A percentile compares a stretch with the other conserved stretches of the same genome.
Evolutionary conservation across 2,888 invertebrate genomes (phyloP).

Genomic region (Cheilosia soror): DNA sequence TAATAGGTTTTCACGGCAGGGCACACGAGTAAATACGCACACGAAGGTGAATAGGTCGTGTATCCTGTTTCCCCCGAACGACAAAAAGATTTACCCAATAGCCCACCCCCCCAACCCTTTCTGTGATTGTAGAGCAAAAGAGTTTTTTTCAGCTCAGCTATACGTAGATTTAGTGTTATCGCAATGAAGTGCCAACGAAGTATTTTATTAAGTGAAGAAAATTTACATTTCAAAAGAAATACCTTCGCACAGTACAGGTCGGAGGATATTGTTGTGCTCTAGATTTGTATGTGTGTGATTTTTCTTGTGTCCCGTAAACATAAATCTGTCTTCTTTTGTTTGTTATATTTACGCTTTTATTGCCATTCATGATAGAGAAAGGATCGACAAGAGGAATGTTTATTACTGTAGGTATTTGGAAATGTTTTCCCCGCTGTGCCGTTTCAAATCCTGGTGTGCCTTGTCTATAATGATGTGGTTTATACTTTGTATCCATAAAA

Average conservation of each 20-base stretch:
- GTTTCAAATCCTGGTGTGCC: constrained; percentile 7
- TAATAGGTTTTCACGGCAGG: constrained; percentile 60
- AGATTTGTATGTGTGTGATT: constrained; percentile 17
- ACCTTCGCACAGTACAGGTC: constrained; percentile 21
- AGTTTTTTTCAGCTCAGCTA: constrained; percentile 1
- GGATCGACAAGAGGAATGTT: constrained; percentile 68
- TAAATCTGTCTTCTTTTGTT: constrained; percentile 47
- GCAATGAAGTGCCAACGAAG: constrained; percentile 57
- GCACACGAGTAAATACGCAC: constrained; percentile 23
- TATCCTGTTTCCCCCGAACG: constrained; percentile 42
- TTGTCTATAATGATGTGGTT: constrained; percentile 7
- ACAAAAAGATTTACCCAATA: constrained; percentile 58
- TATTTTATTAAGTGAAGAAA: constrained; percentile 66
- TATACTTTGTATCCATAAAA: constrained; percentile 27
- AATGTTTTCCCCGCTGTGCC: not conserved
- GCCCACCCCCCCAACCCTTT: constrained; percentile 2
- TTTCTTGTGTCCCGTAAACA: constrained; percentile 24
- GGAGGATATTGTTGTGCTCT: constrained; percentile 20
- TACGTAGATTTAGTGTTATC: constrained; percentile 62
- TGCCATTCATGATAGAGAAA: constrained; percentile 49
- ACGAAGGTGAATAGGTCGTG: constrained; percentile 33
- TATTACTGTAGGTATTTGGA: constrained; percentile 37
- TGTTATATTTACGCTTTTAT: constrained; percentile 33
- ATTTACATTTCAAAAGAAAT: constrained; percentile 71
- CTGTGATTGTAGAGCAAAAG: not conserved